Base-by-base conservation (phyloP, 2,888 invertebrate species). In the Sarcophaga rosellei region DNA sequence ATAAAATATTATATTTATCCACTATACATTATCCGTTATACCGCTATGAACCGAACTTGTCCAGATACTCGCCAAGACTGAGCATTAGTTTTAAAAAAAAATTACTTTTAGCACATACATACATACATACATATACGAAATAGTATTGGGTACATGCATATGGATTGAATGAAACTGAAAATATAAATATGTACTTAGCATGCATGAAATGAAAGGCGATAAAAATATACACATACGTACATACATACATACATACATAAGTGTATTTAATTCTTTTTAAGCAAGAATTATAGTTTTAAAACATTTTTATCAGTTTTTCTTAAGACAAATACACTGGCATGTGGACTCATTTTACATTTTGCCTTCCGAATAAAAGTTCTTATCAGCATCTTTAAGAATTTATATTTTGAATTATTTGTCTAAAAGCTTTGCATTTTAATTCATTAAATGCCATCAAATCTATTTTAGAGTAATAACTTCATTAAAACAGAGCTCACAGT, bases 321-420 rank as follows among this genome's bases (percentile, higher is more conserved):
- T 81, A 66, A 53, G 84, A 86, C 88, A 86, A 88, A 86, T 86
- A 87, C 84, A 80, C 65, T 84, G 88, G 85, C 88, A 89, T 87
- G 88, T 89, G 88, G 87, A 88, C 88, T 88, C 88, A 86, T 88
- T 89, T 87, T 84, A 68, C 61, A 82, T 73, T 81, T 83, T 81
- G 62, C 8, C 62, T 47, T 63, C 20, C 59, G 45, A 61, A 77
- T 72, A 81, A 79, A 75, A 81, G 61, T 57, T 81, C 88, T 89
- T 89, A 89, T 89, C 88, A 88, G 86, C 88, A 86, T 81, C 87
- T 86, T 76, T 78, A 44, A 75, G 70, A 84, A 77, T 69, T 85
- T 73, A 79, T 82, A 79, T 73, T 85, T 72, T 73, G 47, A 65
- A 77, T 76, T 73, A 72, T 62, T 62, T 61, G 12, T 77, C 45